phyloP scores from a whole-genome alignment of 1,140 invertebrate genomes.

The Bacillus rossius region DNA sequence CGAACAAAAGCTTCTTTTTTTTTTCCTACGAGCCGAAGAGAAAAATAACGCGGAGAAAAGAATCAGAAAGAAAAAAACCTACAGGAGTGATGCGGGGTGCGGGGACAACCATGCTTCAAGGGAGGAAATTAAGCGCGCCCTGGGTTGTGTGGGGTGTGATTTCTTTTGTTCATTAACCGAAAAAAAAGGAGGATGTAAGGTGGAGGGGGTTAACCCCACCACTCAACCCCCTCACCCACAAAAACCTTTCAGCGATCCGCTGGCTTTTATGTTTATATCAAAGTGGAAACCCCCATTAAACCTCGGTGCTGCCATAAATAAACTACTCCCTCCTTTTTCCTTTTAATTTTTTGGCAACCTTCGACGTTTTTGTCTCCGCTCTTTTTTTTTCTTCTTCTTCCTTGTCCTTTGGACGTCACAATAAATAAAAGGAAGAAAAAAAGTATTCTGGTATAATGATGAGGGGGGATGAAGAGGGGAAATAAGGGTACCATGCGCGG shows the following conservation, averaged over 20 bases:
- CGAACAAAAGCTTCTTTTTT: too few species aligned
- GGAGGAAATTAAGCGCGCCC: background rate
- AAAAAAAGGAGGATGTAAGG: background rate
- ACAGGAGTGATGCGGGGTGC: too few species aligned
- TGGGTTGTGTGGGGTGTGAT: constrained; percentile 2
- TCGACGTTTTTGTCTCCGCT: background rate
- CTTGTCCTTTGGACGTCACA: background rate
- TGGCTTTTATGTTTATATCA: constrained; percentile 8
- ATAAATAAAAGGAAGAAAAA: background rate
- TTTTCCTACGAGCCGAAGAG: too few species aligned
- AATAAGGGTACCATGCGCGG: too few species aligned
- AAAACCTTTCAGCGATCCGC: too few species aligned
- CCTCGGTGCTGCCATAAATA: constrained; percentile 5
- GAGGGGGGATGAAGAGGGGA: background rate
- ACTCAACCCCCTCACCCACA: background rate
- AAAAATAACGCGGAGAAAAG: too few species aligned
- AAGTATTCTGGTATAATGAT: background rate
- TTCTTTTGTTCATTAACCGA: constrained; percentile 8
- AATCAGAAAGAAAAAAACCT: too few species aligned
- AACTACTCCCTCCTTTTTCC: too few species aligned
- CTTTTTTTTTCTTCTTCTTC: background rate
- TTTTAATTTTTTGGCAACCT: constrained; percentile 10
- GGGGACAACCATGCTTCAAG: background rate
- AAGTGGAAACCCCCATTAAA: constrained; percentile 11
- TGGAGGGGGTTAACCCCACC: background rate